Percentiles rank a stretch among this genome's conserved stretches.
These are phyloP conservation scores for Lycopodina hypogea DNA, from an alignment of 37 sponge, comb jelly and placozoan genomes.

Conservation along the genomic window DNA sequence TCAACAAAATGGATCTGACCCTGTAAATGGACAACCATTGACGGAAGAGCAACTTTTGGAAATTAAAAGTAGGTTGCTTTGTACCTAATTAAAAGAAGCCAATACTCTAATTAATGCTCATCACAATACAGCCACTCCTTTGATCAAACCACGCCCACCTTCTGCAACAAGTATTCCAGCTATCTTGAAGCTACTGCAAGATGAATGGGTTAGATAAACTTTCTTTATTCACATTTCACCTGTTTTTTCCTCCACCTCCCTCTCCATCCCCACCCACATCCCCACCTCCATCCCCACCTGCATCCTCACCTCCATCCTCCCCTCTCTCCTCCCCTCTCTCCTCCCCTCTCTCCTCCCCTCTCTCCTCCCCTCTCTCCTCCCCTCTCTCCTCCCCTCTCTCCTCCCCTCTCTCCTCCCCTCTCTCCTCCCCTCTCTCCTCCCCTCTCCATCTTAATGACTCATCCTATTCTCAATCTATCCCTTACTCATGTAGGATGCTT, in stretches of 20 bases:
- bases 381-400: neutral
- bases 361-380: no score
- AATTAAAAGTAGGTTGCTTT: constrained; percentile 63
- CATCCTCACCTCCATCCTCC: no score
- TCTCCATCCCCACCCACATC: neutral
- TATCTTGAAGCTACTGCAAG: constrained; percentile 95
- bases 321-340: no score
- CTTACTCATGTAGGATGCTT: constrained; percentile 77
- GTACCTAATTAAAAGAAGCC: neutral
- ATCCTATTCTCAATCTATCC: no score
- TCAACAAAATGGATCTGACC: constrained; percentile 89
- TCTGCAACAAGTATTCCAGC: constrained; percentile 99
- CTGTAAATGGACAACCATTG: constrained; percentile 91
- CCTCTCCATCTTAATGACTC: neutral
- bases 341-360: no score
- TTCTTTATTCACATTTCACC: neutral
- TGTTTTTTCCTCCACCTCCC: no score
- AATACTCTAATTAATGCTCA: constrained; percentile 20
- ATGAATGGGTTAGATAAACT: constrained; percentile 83
- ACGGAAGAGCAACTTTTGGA: constrained; percentile 81
- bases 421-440: no score
- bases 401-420: no score
- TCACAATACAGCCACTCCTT: constrained; percentile 56
- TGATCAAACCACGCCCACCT: constrained; percentile 92
- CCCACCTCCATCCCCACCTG: no score